phyloP scores from a whole-genome alignment of 2,797 vertebrate species.

The Tolypeutes matacus region DNA sequence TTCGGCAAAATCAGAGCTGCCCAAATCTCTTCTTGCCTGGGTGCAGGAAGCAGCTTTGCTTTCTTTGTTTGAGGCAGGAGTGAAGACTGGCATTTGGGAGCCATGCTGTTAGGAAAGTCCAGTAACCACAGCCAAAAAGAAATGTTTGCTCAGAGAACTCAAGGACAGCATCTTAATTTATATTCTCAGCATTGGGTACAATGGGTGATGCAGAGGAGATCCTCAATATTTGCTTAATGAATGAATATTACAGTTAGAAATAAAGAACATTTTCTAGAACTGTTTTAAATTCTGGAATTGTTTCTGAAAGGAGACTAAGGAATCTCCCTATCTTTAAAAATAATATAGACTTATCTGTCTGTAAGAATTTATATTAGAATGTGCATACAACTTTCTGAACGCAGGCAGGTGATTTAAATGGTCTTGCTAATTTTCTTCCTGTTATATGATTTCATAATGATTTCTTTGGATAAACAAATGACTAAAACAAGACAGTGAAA shows the following conservation, averaged over 20 bases:
- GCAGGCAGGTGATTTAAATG: neutral
- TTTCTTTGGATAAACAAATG: slow-evolving; percentile 18
- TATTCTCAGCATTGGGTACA: neutral
- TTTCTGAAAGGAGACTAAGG: neutral
- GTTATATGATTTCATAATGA: neutral
- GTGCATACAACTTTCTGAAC: neutral
- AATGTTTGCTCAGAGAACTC: too few relatives aligned
- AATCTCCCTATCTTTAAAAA: slow-evolving; percentile 25
- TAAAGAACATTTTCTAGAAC: slow-evolving; percentile 15
- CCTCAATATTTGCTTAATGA: neutral
- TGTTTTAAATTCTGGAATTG: slow-evolving; percentile 29
- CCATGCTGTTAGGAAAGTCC: too few relatives aligned
- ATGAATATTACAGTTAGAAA: slow-evolving; percentile 28
- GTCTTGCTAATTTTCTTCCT: neutral
- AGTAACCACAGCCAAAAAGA: too few relatives aligned
- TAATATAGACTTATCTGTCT: neutral
- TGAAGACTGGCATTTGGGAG: too few relatives aligned
- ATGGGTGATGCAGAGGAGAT: neutral
- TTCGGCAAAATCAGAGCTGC: too few relatives aligned
- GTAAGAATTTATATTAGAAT: slow-evolving; percentile 19
- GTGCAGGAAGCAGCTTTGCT: too few relatives aligned
- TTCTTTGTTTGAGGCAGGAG: too few relatives aligned
- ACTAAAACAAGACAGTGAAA: neutral
- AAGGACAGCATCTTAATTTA: too few relatives aligned
- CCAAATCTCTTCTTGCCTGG: too few relatives aligned